A percentile compares a stretch with the other conserved stretches of the same genome.
These are phyloP conservation scores for Coelinius sp. DNA, from an alignment of 2,888 invertebrate genomes.

Conservation along the genomic window DNA sequence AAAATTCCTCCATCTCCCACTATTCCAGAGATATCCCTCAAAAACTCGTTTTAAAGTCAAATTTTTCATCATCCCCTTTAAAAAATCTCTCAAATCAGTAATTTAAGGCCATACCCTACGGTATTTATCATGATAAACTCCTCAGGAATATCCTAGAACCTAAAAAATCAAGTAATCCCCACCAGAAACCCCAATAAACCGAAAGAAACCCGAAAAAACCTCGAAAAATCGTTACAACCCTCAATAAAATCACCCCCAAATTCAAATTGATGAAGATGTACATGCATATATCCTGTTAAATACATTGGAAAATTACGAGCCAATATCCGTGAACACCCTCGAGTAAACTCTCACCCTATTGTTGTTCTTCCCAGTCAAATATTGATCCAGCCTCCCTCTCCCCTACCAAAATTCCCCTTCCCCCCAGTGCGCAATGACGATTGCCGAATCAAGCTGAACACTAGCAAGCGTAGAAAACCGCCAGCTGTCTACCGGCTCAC, in stretches of 20 bases:
- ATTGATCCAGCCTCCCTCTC: constrained; percentile 58
- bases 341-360: constrained; percentile 24
- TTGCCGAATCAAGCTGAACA: constrained; percentile 17
- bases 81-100: no score
- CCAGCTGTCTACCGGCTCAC: constrained; percentile 54
- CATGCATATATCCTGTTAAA: no score
- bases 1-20: no score
- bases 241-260: not conserved
- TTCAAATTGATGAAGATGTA: not conserved
- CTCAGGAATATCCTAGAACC: no score
- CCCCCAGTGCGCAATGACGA: constrained; percentile 45
- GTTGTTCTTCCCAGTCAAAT: constrained; percentile 64
- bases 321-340: not conserved
- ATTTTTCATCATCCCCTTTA: no score
- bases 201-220: not conserved
- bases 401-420: constrained; percentile 48
- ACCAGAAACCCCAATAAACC: no score
- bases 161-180: no score
- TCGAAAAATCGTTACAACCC: not conserved
- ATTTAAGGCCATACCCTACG: no score
- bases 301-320: not conserved
- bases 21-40: no score
- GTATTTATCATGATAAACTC: no score
- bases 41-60: no score
- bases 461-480: constrained; percentile 25